A percentile compares a stretch with the other conserved stretches of the same genome.
Conservation (phyloP, 92 coral and sea anemone species). For the Paramuricea clavata region DNA sequence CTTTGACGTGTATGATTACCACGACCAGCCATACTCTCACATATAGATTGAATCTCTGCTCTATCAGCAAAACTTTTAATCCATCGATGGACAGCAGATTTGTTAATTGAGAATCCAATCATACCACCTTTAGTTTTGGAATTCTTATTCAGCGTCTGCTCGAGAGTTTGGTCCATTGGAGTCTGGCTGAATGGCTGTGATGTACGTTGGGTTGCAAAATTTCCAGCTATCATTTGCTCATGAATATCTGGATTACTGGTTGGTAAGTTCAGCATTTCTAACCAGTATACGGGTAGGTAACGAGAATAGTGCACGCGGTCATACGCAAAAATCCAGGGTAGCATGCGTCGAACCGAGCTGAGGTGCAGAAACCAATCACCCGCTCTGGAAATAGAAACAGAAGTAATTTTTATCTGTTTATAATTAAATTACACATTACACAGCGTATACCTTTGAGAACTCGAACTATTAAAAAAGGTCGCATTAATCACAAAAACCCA, state of each 20-base stretch:
- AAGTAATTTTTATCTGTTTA: no score
- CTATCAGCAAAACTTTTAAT: no score
- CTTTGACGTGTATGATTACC: background rate
- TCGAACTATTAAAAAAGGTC: background rate
- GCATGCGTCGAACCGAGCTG: background rate
- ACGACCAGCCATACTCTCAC: no score
- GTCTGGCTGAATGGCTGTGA: background rate
- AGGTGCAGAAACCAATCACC: constrained; percentile 18
- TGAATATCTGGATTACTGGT: background rate
- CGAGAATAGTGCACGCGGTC: background rate
- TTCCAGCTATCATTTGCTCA: background rate
- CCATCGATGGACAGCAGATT: no score
- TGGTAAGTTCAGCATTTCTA: background rate
- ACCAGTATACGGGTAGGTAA: constrained; percentile 9
- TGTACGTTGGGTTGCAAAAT: background rate
- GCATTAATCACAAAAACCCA: no score
- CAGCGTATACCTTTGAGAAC: constrained; percentile 2
- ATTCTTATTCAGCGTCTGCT: background rate
- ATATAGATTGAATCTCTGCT: no score
- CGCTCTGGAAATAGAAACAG: background rate
- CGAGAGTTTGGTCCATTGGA: background rate
- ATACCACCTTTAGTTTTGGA: constrained; percentile 5
- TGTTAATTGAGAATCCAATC: no score
- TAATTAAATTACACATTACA: no score
- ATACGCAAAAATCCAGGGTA: constrained; percentile 20